Percentiles rank a stretch among this genome's conserved stretches.
These are phyloP conservation scores for Phoebastria nigripes DNA, from an alignment of 2,797 vertebrate genomes.

Conservation along the genomic window DNA sequence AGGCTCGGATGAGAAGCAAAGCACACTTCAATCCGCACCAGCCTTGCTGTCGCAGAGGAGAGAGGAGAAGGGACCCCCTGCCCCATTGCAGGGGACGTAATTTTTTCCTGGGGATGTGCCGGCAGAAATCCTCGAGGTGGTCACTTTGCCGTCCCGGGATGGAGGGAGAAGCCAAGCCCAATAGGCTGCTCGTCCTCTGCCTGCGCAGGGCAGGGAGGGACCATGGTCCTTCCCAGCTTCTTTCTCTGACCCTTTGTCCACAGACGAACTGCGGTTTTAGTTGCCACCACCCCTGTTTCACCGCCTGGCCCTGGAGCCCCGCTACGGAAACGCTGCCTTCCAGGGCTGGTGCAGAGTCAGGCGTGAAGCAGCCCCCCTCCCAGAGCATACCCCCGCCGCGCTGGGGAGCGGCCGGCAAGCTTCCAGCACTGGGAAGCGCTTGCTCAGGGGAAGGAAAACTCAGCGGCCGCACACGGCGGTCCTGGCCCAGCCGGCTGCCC, in stretches of 20 bases:
- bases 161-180: not conserved
- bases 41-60: not conserved
- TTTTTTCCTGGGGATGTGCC: not conserved
- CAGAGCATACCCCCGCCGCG: not conserved
- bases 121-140: not conserved
- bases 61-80: not conserved
- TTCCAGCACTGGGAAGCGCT: not conserved
- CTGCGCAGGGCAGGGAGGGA: not conserved
- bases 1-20: not conserved
- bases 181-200: not conserved
- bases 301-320: not conserved
- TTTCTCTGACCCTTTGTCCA: not conserved
- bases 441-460: not conserved
- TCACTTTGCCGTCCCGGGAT: not conserved
- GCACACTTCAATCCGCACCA: not conserved
- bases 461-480: rapidly evolving
- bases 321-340: not conserved
- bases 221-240: not conserved
- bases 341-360: not conserved
- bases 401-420: rapidly evolving
- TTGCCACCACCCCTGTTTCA: not conserved
- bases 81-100: not conserved
- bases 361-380: not conserved
- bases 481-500: not conserved
- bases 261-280: not conserved